Conservation (phyloP, 2,113 vertebrate genomes). For the Dromas ardeola region DNA sequence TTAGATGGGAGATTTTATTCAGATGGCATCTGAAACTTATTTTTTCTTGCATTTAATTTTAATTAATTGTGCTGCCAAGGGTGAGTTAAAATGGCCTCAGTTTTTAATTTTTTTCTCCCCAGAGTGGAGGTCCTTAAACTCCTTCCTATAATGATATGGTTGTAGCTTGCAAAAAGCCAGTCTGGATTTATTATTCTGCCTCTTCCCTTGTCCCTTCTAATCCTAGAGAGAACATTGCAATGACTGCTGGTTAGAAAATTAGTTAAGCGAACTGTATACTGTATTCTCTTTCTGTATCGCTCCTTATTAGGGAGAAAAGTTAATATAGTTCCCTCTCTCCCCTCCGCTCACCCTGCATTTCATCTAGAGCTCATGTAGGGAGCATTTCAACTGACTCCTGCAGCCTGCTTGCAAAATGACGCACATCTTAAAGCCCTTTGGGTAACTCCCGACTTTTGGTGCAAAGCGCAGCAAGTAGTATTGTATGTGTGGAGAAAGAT, state of each 20-base stretch:
- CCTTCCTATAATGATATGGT: slow-evolving; percentile 14
- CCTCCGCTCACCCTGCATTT: neutral
- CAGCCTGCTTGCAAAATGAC: neutral
- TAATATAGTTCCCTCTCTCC: neutral
- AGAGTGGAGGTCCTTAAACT: slow-evolving; percentile 38
- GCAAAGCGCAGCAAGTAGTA: neutral
- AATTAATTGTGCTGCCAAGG: slow-evolving; percentile 43
- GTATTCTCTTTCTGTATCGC: slow-evolving; percentile 2
- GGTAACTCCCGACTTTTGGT: neutral
- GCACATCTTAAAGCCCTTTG: neutral
- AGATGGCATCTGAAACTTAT: slow-evolving; percentile 3
- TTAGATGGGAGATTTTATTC: slow-evolving; percentile 20
- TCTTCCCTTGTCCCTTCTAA: slow-evolving; percentile 56
- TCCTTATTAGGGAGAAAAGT: slow-evolving; percentile 31
- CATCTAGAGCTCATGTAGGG: neutral
- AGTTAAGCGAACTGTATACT: slow-evolving; percentile 50
- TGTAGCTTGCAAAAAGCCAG: slow-evolving; percentile 25
- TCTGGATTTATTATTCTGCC: slow-evolving; percentile 45
- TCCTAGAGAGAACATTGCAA: slow-evolving; percentile 45
- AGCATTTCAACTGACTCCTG: neutral
- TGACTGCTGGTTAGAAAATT: slow-evolving; percentile 61
- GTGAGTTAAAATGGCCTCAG: slow-evolving; percentile 21
- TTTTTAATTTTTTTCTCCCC: slow-evolving; percentile 42
- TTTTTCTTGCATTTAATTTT: slow-evolving; percentile 58
- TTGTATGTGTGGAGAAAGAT: neutral